phyloP scores from a whole-genome alignment of 2,888 invertebrate genomes.

The Brachycybe producta region DNA sequence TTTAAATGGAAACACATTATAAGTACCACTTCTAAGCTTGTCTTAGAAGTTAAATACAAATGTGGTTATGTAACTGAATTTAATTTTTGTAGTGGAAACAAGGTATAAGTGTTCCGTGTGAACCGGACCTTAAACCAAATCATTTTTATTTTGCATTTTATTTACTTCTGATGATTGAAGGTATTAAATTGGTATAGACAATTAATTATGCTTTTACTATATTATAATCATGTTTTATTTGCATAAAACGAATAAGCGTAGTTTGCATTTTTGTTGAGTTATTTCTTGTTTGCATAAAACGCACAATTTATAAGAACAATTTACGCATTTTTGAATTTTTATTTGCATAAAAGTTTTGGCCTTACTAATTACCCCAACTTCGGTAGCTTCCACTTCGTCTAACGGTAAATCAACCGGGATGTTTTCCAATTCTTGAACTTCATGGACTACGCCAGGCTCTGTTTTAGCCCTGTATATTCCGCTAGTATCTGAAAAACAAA shows the following conservation, averaged over 20 bases:
- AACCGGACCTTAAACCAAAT: too few relatives aligned
- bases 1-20: too few relatives aligned
- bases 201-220: background rate
- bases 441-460: slow-evolving; percentile 6
- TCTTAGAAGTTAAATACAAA: too few relatives aligned
- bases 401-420: slow-evolving; percentile 15
- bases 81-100: too few relatives aligned
- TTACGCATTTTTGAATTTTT: too few relatives aligned
- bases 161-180: background rate
- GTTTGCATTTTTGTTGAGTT: background rate
- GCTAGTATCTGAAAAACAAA: slow-evolving; percentile 10
- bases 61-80: too few relatives aligned
- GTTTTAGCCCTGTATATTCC: slow-evolving; percentile 15
- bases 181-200: background rate
- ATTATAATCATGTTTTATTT: background rate
- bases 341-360: too few relatives aligned
- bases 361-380: slow-evolving; percentile 14
- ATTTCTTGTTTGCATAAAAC: too few relatives aligned
- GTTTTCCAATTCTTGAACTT: slow-evolving; percentile 13
- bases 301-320: too few relatives aligned
- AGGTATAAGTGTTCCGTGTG: too few relatives aligned
- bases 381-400: slow-evolving; percentile 16
- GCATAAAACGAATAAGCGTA: too few relatives aligned
- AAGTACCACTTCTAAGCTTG: too few relatives aligned
- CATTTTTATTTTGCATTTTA: background rate